Evolutionary conservation across 2,797 vertebrate species (phyloP).

Genomic region (Brachyrhaphis roseni): DNA sequence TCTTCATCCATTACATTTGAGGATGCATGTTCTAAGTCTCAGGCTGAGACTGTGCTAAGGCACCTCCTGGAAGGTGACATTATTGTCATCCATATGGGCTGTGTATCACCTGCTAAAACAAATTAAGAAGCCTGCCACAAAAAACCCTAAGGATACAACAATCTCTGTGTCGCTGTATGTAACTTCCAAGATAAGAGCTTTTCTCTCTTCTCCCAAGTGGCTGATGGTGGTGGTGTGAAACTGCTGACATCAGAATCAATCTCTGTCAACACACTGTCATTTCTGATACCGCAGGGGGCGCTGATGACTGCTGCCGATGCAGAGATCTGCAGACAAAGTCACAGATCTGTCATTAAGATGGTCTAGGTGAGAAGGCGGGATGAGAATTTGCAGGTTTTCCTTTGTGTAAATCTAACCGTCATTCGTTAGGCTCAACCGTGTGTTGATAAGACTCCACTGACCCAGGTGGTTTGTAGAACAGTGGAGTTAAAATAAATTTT

Average conservation of each 20-base stretch:
- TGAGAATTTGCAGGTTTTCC: conserved; percentile 21
- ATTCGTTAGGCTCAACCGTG: conserved; percentile 8
- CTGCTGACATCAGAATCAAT: conserved; percentile 76
- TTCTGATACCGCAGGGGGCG: conserved; percentile 30
- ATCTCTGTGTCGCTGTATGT: background rate
- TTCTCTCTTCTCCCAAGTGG: conserved; percentile 34
- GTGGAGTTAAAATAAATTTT: background rate
- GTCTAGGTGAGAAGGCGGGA: conserved; percentile 23
- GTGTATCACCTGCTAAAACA: conserved; percentile 11
- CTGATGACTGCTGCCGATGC: conserved; percentile 33
- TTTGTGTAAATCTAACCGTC: conserved; percentile 14
- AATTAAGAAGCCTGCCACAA: conserved; percentile 12
- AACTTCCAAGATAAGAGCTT: conserved; percentile 21
- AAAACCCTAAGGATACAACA: background rate
- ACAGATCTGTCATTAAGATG: conserved; percentile 21
- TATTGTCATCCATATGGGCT: background rate
- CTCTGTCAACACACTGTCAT: conserved; percentile 65
- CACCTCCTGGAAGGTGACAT: background rate
- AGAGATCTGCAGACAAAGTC: conserved; percentile 42
- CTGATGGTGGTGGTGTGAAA: conserved; percentile 48
- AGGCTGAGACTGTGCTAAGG: background rate
- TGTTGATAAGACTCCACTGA: conserved; percentile 14
- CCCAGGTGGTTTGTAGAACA: conserved; percentile 1
- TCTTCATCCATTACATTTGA: background rate
- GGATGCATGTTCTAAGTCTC: background rate